phyloP scores from a whole-genome alignment of 1,140 invertebrate genomes.

The Chelonus insularis region DNA sequence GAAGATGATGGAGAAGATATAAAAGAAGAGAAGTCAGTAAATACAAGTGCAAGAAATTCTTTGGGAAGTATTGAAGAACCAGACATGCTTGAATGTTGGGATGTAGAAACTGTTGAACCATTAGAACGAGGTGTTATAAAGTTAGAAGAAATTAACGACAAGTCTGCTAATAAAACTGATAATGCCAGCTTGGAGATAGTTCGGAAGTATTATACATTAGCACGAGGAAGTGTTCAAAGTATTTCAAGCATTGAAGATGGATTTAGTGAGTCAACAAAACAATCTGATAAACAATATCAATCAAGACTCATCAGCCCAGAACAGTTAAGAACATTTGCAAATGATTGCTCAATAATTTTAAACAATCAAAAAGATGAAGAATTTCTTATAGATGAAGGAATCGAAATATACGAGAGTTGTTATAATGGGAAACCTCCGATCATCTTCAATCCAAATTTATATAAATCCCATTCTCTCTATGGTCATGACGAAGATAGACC shows the following conservation, averaged over 20 bases:
- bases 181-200: conserved; percentile 42
- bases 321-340: conserved; percentile 34
- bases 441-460: conserved; percentile 36
- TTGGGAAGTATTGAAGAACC: conserved; percentile 56
- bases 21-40: conserved; percentile 17
- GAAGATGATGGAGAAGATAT: conserved; percentile 19
- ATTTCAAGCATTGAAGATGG: conserved; percentile 36
- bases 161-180: conserved; percentile 29
- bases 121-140: conserved; percentile 36
- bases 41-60: conserved; percentile 35
- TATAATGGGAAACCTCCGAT: conserved; percentile 44
- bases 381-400: conserved; percentile 51
- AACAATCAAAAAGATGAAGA: conserved; percentile 28
- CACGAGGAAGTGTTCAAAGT: conserved; percentile 36
- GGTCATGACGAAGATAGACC: conserved; percentile 39
- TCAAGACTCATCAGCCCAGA: conserved; percentile 35
- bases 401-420: conserved; percentile 56
- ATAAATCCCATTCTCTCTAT: conserved; percentile 25
- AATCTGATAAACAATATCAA: neutral
- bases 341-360: conserved; percentile 33
- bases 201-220: conserved; percentile 50
- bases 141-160: conserved; percentile 38
- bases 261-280: neutral
- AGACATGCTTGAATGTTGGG: conserved; percentile 57
- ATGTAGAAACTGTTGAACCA: conserved; percentile 50